Conservation (phyloP, 1,140 invertebrate genomes). For the Sitobion miscanthi region DNA sequence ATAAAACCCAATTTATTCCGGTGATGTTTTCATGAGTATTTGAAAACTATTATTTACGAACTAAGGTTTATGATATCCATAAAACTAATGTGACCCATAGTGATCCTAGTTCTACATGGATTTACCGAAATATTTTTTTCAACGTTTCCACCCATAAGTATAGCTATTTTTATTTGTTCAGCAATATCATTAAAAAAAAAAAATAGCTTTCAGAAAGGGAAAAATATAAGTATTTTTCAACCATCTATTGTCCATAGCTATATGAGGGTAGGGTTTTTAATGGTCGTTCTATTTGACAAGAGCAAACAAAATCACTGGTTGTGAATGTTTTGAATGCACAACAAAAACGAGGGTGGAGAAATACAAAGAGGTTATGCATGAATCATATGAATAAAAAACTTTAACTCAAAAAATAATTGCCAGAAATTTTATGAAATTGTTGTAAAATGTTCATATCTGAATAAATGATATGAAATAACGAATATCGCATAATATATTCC, state of each 20-base stretch:
- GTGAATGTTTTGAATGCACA: constrained; percentile 20
- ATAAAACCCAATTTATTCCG: background rate
- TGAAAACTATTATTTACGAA: background rate
- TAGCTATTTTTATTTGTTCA: constrained; percentile 11
- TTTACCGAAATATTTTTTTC: background rate
- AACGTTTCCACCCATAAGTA: background rate
- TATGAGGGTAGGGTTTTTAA: constrained; percentile 32
- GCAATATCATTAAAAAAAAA: constrained; percentile 18
- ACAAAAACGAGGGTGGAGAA: constrained; percentile 1
- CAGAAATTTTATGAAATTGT: background rate
- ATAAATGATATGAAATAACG: background rate
- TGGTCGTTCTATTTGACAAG: constrained; percentile 27
- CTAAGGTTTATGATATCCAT: background rate
- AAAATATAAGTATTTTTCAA: constrained; percentile 20
- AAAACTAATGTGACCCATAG: background rate
- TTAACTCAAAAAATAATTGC: background rate
- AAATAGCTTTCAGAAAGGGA: background rate
- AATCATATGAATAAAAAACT: background rate
- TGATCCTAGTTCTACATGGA: background rate
- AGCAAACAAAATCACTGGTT: constrained; percentile 11
- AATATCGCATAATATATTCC: background rate
- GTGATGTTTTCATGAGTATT: background rate
- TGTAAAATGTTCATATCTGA: background rate
- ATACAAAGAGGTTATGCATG: background rate
- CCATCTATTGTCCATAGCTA: background rate